Evolutionary conservation across 2,113 vertebrate genomes (phyloP).

Genomic region (Ondatra zibethicus): DNA sequence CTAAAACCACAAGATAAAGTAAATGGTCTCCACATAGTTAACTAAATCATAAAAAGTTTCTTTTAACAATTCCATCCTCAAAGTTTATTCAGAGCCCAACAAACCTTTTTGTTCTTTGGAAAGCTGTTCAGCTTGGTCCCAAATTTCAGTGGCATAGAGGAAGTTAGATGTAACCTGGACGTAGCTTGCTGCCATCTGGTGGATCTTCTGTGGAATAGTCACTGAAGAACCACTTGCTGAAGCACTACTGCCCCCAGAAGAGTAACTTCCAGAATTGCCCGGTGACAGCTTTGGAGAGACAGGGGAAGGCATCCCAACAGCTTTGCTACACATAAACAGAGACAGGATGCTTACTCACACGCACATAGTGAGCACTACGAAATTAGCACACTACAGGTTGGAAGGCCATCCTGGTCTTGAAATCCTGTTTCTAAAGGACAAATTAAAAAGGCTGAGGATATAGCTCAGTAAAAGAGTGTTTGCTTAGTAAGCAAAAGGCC

Average conservation of each 20-base stretch:
- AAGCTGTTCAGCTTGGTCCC: conserved; percentile 99
- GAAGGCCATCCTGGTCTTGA: neutral
- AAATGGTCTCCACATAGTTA: conserved; percentile 8
- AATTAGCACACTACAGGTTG: neutral
- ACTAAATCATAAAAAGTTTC: neutral
- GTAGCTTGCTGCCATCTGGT: conserved; percentile 99
- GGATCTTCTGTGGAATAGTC: conserved; percentile 98
- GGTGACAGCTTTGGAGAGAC: conserved; percentile 98
- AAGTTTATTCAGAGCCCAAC: conserved; percentile 75
- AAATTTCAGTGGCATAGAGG: conserved; percentile 98
- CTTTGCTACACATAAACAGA: conserved; percentile 89
- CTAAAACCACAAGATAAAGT: conserved; percentile 22
- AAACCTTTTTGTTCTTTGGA: conserved; percentile 98
- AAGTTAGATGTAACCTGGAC: conserved; percentile 99
- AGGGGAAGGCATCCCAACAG: conserved; percentile 96
- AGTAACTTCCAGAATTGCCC: conserved; percentile 94
- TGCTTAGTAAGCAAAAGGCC: neutral
- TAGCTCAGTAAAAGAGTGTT: neutral
- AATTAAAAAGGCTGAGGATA: neutral
- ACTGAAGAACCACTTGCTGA: conserved; percentile 95
- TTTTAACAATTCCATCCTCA: neutral
- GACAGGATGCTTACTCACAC: neutral
- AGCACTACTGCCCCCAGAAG: conserved; percentile 91
- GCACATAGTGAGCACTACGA: neutral
- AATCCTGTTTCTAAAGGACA: neutral